These are phyloP conservation scores for Araneus ventricosus DNA, from an alignment of 1,140 invertebrate species.

Conservation along the genomic window DNA sequence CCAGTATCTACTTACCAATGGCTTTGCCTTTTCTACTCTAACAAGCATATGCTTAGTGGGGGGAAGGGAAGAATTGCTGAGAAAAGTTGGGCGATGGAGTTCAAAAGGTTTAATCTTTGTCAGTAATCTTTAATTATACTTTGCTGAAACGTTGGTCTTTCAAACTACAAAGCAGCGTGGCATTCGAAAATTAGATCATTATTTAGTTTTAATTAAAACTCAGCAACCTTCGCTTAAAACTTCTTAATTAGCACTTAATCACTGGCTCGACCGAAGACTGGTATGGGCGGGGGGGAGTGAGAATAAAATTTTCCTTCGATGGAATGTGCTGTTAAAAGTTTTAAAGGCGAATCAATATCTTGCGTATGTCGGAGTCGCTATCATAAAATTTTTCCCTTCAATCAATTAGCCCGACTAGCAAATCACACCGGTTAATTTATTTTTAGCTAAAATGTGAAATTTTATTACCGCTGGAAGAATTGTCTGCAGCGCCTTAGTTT, in stretches of 20 bases:
- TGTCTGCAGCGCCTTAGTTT: not conserved
- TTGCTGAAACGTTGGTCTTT: slow-evolving; percentile 58
- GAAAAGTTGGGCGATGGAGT: slow-evolving; percentile 33
- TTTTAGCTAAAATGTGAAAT: not conserved
- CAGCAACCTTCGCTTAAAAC: slow-evolving; percentile 61
- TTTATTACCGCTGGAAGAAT: not conserved
- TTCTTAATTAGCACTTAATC: slow-evolving; percentile 75
- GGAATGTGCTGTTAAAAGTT: slow-evolving; percentile 49
- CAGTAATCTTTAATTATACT: slow-evolving; percentile 74
- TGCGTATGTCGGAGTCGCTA: not conserved
- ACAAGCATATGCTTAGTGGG: not conserved
- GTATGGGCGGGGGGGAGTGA: not conserved
- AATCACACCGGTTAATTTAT: not conserved
- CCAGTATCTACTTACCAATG: not conserved
- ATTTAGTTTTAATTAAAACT: slow-evolving; percentile 76
- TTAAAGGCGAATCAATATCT: slow-evolving; percentile 27
- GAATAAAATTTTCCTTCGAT: slow-evolving; percentile 20
- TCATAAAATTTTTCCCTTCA: slow-evolving; percentile 52
- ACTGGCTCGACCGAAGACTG: slow-evolving; percentile 51
- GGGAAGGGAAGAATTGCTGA: not conserved
- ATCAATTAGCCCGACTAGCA: slow-evolving; percentile 43
- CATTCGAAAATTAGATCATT: slow-evolving; percentile 75
- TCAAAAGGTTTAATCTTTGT: slow-evolving; percentile 69
- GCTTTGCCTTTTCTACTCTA: not conserved
- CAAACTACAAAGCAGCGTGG: slow-evolving; percentile 44